Evolutionary conservation across 2,797 vertebrate species (phyloP), one percentile per base, ranked within the genome.

Genomic region (Harpagifer antarcticus): DNA sequence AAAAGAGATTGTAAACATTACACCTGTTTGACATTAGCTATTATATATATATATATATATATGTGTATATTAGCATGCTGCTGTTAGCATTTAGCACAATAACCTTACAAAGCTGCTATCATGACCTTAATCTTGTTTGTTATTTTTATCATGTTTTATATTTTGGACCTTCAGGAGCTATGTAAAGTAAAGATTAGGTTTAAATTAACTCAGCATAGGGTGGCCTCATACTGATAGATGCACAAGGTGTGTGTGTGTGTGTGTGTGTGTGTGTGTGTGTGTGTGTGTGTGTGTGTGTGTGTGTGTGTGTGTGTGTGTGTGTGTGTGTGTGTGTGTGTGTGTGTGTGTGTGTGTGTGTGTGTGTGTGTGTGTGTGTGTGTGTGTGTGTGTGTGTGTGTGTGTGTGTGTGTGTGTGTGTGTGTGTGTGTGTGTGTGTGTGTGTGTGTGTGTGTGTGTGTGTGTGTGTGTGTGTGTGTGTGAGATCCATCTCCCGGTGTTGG

Each of bases 401-500:
- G 40, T 55, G 94, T 71, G 40, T 55, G 94, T 71, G 40, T 55
- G 94, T 71, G 40, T 55, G 94, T 71, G 40, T 49, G 94, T 71
- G 40, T 55, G 94, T 63, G 40, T 55, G 94, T 71, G 40, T n/a
- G 92, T 91, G 86, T 92, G 52, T 70, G 50, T 59, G 8, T 33
- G 31, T 70, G 60, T 49, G 54, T 52, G 54, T 71, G 40, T 55
- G 94, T 71, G 40, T 55, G 94, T 71, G 40, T 55, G 94, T 71
- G 40, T 55, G 94, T 71, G 40, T 49, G 94, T 71, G 40, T 55
- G 94, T 63, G 40, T 55, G 94, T 71, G 40, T 90, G 91, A 81
- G 88, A 93, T 96, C 93, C 91, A 92, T 95, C 95, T 94, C 94
- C 92, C 86, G 89, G 90, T 52, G 93, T 95, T 96, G 95, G 94